Percentiles rank a stretch among this genome's conserved stretches.
Evolutionary conservation across 1,140 invertebrate genomes (phyloP).

Genomic region (Papilio aristodemus): DNA sequence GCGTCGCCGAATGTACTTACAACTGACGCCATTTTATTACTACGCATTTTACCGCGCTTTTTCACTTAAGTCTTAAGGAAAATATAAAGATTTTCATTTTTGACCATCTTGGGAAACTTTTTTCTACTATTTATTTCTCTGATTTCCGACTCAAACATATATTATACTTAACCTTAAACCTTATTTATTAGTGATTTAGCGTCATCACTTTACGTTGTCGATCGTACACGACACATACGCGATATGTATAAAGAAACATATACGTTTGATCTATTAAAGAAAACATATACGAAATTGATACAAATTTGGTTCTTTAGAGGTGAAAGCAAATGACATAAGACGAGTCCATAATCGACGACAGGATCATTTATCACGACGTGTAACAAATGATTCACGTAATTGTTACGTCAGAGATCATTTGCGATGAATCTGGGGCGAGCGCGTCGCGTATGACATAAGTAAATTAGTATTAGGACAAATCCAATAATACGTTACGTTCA

Average conservation of each 20-base stretch:
- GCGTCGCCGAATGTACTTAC: constrained; percentile 17
- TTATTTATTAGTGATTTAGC: too few relatives aligned
- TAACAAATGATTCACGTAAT: constrained; percentile 21
- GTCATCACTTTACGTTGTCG: too few relatives aligned
- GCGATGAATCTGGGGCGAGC: constrained; percentile 9
- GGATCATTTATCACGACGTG: constrained; percentile 20
- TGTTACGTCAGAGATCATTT: constrained; percentile 8
- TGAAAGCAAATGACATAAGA: constrained; percentile 20
- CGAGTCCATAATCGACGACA: neutral
- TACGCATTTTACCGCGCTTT: constrained; percentile 12
- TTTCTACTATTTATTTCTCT: too few relatives aligned
- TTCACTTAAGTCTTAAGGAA: too few relatives aligned
- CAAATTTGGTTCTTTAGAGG: neutral
- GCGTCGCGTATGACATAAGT: constrained; percentile 8
- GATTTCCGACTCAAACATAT: too few relatives aligned
- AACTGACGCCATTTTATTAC: constrained; percentile 21
- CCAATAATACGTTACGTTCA: neutral
- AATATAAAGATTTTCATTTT: too few relatives aligned
- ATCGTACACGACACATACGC: too few relatives aligned
- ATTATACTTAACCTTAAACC: too few relatives aligned
- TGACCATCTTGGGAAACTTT: too few relatives aligned
- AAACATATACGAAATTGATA: too few relatives aligned
- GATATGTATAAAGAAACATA: too few relatives aligned
- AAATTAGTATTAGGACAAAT: constrained; percentile 12
- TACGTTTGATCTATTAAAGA: too few relatives aligned